Percentiles rank a stretch among this genome's conserved stretches.
These are phyloP conservation scores for Bombus fervidus DNA, from an alignment of 1,140 invertebrate genomes.

Conservation along the genomic window DNA sequence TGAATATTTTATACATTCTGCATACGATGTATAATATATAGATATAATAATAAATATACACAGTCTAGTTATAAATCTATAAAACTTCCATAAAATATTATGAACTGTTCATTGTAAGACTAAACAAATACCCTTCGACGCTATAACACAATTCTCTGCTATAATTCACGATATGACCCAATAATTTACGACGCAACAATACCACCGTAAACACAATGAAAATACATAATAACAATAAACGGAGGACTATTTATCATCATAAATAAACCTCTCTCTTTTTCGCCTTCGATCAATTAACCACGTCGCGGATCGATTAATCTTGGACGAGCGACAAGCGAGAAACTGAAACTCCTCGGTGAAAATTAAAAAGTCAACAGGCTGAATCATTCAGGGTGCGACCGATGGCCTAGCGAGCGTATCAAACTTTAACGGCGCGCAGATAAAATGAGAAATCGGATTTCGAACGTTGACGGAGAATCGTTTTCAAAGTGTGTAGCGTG, in stretches of 20 bases:
- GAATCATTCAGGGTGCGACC: neutral
- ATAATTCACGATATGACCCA: neutral
- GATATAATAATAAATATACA: too few species aligned
- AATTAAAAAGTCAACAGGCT: neutral
- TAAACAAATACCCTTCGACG: too few species aligned
- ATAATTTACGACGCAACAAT: neutral
- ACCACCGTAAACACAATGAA: neutral
- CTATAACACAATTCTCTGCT: neutral
- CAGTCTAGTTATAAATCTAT: too few species aligned
- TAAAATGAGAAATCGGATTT: conserved; percentile 34
- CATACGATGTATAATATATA: too few species aligned
- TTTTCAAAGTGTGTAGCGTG: neutral
- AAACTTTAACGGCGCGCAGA: neutral
- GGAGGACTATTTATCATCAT: neutral
- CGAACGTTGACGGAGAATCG: conserved; percentile 13
- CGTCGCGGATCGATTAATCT: neutral
- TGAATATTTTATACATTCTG: too few species aligned
- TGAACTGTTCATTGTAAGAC: too few species aligned
- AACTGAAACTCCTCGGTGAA: neutral
- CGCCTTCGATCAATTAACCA: neutral
- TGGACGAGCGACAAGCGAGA: neutral
- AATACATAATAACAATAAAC: conserved; percentile 3
- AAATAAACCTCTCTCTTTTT: neutral
- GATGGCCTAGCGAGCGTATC: neutral
- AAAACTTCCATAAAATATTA: too few species aligned